Evolutionary conservation across 2,888 invertebrate genomes (phyloP).

Genomic region (Pantelozetes paolii): DNA sequence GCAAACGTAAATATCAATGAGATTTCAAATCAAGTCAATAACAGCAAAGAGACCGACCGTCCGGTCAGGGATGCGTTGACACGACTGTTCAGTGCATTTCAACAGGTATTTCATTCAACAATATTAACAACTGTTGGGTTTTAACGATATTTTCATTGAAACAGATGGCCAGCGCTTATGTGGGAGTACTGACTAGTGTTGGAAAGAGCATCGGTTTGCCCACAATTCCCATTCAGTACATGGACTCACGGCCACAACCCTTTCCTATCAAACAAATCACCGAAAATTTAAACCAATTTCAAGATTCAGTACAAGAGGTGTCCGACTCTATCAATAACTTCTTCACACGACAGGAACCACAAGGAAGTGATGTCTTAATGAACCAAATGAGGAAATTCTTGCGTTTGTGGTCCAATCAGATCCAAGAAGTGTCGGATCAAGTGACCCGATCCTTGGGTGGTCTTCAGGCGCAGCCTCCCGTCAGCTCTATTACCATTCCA

Average conservation of each 20-base stretch:
- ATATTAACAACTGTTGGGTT: not conserved
- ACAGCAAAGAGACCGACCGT: not conserved
- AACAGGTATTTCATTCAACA: not conserved
- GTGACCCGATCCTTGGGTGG: not conserved
- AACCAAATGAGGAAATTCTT: not conserved
- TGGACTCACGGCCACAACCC: not conserved
- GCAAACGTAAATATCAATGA: slow-evolving; percentile 2
- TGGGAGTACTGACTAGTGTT: slow-evolving; percentile 10
- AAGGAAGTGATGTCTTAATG: not conserved
- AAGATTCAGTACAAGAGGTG: slow-evolving; percentile 7
- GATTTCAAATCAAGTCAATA: not conserved
- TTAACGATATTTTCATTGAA: not conserved
- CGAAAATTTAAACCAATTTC: not conserved
- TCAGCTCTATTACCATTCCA: not conserved
- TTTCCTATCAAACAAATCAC: slow-evolving; percentile 9
- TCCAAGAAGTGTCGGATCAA: slow-evolving; percentile 8
- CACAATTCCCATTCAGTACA: not conserved
- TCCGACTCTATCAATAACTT: not conserved
- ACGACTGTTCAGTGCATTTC: not conserved
- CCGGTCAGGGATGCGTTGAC: slow-evolving; percentile 11
- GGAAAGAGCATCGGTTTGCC: slow-evolving; percentile 2
- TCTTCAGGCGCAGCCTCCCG: not conserved
- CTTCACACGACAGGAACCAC: not conserved
- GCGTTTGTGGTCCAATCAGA: not conserved
- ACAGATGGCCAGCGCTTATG: slow-evolving; percentile 18